phyloP scores from a whole-genome alignment of 2,113 vertebrate genomes.

The Eudorcas thomsonii region DNA sequence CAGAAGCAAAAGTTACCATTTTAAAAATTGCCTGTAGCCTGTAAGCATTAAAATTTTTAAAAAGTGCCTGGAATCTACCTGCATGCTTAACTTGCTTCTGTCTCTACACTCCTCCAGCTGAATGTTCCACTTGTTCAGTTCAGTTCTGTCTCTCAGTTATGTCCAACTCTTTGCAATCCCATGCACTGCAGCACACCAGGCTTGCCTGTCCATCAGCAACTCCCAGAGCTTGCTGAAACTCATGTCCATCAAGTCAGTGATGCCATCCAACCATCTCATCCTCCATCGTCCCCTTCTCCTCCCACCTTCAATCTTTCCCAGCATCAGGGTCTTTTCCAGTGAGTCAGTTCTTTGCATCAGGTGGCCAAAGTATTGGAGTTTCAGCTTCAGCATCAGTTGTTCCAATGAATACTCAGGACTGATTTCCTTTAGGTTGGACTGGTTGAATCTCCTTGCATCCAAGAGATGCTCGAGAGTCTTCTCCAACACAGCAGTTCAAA shows the following conservation, averaged over 20 bases:
- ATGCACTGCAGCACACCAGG: neutral
- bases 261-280: neutral
- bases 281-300: neutral
- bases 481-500: neutral
- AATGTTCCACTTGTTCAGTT: neutral
- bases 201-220: neutral
- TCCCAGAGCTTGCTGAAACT: neutral
- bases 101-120: neutral
- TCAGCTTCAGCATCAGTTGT: neutral
- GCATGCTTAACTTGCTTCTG: neutral
- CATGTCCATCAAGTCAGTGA: neutral
- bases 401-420: neutral
- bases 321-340: neutral
- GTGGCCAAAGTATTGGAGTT: neutral
- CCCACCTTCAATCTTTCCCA: neutral
- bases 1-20: conserved; percentile 39
- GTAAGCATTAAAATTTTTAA: conserved; percentile 36
- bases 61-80: neutral
- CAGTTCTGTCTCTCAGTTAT: neutral
- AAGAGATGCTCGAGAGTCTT: neutral
- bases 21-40: conserved; percentile 38
- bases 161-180: neutral
- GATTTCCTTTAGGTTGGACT: neutral
- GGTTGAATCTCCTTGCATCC: neutral
- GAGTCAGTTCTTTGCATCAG: neutral